Evolutionary conservation across 1,140 invertebrate genomes (phyloP).

Genomic region (Schlechtendalia chinensis): DNA sequence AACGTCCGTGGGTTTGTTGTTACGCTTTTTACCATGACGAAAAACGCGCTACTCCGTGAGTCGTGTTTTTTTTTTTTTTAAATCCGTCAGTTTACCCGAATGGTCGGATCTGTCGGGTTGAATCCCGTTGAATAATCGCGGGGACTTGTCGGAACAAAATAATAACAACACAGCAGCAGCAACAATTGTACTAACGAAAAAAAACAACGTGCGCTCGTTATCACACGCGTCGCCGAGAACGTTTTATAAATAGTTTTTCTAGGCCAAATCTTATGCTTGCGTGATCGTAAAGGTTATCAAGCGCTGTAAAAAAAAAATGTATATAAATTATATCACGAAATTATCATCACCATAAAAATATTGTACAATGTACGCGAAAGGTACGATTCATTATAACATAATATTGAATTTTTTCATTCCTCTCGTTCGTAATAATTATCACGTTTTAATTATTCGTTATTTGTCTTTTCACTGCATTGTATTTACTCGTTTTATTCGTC

Average conservation of each 20-base stretch:
- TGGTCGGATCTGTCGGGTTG: too few species aligned
- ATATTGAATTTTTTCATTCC: background rate
- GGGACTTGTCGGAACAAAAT: too few species aligned
- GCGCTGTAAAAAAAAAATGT: background rate
- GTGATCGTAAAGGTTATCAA: slow-evolving; percentile 20
- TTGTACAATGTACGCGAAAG: background rate
- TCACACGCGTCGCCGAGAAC: background rate
- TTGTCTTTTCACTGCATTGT: background rate
- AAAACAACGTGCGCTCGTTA: background rate
- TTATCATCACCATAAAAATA: background rate
- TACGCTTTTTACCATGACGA: too few species aligned
- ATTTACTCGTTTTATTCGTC: too few species aligned
- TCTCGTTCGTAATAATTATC: background rate
- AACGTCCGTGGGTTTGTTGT: too few species aligned
- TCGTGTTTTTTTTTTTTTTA: too few species aligned
- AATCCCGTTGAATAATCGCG: too few species aligned
- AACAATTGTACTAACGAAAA: too few species aligned
- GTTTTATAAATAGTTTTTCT: slow-evolving; percentile 21
- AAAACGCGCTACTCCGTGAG: too few species aligned
- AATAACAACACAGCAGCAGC: too few species aligned
- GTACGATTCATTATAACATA: too few species aligned
- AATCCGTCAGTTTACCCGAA: too few species aligned
- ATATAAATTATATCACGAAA: background rate
- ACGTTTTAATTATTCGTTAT: background rate
- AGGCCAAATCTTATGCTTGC: slow-evolving; percentile 8